Evolutionary conservation across 2,113 vertebrate species (phyloP).

Genomic region (Myrmophylax atrothorax): DNA sequence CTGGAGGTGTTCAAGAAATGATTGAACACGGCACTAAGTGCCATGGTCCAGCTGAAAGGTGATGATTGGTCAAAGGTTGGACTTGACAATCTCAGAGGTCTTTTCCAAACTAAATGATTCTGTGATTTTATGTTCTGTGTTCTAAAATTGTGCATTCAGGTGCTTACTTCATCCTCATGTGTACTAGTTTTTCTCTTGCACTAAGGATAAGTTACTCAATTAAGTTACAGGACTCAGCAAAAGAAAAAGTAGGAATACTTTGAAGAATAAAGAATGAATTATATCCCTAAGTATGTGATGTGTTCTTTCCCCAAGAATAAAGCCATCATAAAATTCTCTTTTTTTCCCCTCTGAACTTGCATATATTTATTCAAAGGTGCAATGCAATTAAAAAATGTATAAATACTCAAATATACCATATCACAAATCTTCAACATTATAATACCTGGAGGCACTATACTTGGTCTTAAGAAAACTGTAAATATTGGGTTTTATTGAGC

Average conservation of each 20-base stretch:
- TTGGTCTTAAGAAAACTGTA: neutral
- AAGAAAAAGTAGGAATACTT: neutral
- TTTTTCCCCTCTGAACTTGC: neutral
- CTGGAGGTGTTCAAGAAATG: neutral
- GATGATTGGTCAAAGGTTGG: neutral
- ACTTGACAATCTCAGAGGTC: neutral
- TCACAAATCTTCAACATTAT: neutral
- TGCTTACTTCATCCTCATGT: neutral
- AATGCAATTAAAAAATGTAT: neutral
- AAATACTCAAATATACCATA: neutral
- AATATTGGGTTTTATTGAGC: neutral
- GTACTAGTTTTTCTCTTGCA: neutral
- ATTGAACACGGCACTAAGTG: neutral
- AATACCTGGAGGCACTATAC: neutral
- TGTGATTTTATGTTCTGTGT: fast-evolving
- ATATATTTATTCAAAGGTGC: neutral
- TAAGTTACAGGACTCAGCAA: neutral
- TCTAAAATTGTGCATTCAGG: neutral
- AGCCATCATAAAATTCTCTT: neutral
- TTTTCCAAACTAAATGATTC: neutral
- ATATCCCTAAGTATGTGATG: neutral
- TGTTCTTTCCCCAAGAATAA: neutral
- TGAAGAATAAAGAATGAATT: neutral
- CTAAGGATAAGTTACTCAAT: neutral
- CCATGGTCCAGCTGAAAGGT: neutral